Evolutionary conservation across 2,113 vertebrate genomes (phyloP), one percentile per base, ranked within the genome.

Genomic region (Plecotus auritus): DNA sequence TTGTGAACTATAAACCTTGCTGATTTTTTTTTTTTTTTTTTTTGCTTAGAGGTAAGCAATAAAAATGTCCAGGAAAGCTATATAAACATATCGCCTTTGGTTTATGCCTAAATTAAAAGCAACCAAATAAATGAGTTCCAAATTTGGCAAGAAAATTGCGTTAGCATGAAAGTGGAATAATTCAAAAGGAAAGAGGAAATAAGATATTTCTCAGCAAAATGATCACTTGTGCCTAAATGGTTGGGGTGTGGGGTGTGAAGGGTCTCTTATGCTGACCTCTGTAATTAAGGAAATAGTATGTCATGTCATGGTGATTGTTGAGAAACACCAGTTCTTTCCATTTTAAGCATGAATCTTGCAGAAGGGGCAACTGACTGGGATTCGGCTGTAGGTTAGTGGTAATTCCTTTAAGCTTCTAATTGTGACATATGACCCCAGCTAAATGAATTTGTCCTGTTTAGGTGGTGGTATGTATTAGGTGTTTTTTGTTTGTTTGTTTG

Each of bases 61-160:
- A 26, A 72, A 91, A 73, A 4, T 67, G 56, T 91, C 61, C 61
- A 91, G 72, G 59, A 96, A 77, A 92, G 18, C 16, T 40, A 35
- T 49, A 40, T 51, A 90, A 95, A 77, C 30, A 77, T 42, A 72
- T 82, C 74, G 42, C 28, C n/a, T 85, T 92, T 93, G 70, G 49
- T 83, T 94, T 96, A 9, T 47, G 1, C 47, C 51, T 91, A 91
- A 92, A 94, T 70, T 67, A 89, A 91, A 90, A 88, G 17, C 10
- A 66, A 23, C 35, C 64, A 90, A 95, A 80, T 90, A 76, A 87
- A n/a, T 67, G 10, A 85, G 45, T 78, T 95, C 42, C 91, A 88
- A 86, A 67, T 88, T 74, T 86, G 12, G 3, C 77, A 45, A 81
- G 54, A 88, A 90, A 81, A 90, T 73, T 77, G 45, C 22, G 78